Evolutionary conservation across 1,140 invertebrate genomes (phyloP).

Genomic region (Chironomus striatipennis): DNA sequence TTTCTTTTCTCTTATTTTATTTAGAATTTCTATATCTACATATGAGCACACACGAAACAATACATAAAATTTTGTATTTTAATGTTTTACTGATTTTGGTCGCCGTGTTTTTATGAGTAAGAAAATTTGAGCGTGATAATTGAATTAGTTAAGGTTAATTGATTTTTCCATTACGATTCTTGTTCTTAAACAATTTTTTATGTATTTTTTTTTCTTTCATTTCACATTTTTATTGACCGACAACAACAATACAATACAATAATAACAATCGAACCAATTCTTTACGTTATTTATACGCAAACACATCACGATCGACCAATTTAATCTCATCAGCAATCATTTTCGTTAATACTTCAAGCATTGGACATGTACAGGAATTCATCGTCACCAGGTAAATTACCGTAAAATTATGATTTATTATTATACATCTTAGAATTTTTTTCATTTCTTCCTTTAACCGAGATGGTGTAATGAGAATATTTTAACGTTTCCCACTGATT

Average conservation of each 20-base stretch:
- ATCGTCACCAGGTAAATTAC: constrained; percentile 52
- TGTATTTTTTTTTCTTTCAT: constrained; percentile 6
- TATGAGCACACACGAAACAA: constrained; percentile 1
- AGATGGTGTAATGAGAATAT: no score
- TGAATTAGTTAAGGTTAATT: constrained; percentile 23
- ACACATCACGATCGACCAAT: constrained; percentile 16
- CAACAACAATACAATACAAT: neutral
- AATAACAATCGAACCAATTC: constrained; percentile 13
- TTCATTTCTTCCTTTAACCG: no score
- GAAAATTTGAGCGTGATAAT: constrained; percentile 20
- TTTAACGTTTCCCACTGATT: no score
- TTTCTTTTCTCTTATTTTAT: neutral
- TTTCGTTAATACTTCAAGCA: constrained; percentile 83
- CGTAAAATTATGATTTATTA: constrained; percentile 16
- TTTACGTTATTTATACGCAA: constrained; percentile 14
- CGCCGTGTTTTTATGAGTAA: constrained; percentile 5
- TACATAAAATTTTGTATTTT: constrained; percentile 18
- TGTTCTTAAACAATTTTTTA: neutral
- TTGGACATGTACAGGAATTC: constrained; percentile 65
- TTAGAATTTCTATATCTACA: constrained; percentile 5
- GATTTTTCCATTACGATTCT: constrained; percentile 42
- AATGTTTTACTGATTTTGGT: constrained; percentile 19
- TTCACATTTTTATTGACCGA: constrained; percentile 7
- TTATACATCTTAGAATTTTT: neutral
- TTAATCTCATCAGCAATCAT: constrained; percentile 61